Percentiles rank a stretch among this genome's conserved stretches.
phyloP scores from a whole-genome alignment of 1,140 invertebrate genomes.

The Rhyzopertha dominica region DNA sequence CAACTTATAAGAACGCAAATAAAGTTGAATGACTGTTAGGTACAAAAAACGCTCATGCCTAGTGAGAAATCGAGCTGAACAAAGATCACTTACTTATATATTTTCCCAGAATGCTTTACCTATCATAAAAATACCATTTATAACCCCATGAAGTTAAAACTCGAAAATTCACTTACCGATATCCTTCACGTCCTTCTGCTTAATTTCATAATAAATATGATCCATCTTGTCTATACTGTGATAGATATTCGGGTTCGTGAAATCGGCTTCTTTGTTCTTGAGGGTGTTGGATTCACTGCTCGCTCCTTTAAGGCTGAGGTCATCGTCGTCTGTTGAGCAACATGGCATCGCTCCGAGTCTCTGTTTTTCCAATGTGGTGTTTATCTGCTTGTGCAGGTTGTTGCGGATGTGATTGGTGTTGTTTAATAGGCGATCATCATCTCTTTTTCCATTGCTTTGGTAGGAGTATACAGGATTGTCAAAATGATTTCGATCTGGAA shows the following conservation, averaged over 20 bases:
- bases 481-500: conserved; percentile 79
- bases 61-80: no score
- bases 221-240: conserved; percentile 69
- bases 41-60: no score
- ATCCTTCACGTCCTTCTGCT: conserved; percentile 65
- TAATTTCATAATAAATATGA: conserved; percentile 89
- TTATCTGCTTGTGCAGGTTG: conserved; percentile 61
- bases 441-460: conserved; percentile 52
- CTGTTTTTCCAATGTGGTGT: conserved; percentile 54
- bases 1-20: no score
- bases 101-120: no score
- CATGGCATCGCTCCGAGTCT: conserved; percentile 47
- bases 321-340: conserved; percentile 48
- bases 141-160: neutral
- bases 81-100: no score
- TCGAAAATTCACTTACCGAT: conserved; percentile 42
- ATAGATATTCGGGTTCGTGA: conserved; percentile 81
- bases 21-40: no score
- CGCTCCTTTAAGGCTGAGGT: conserved; percentile 19
- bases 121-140: neutral
- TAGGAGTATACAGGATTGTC: conserved; percentile 89
- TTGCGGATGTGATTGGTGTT: conserved; percentile 57
- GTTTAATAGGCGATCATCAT: conserved; percentile 40
- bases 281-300: conserved; percentile 46
- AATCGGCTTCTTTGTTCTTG: conserved; percentile 79